Evolutionary conservation across 2,797 vertebrate species (phyloP), one percentile per base, ranked within the genome.

Genomic region (Chrysocyon brachyurus): DNA sequence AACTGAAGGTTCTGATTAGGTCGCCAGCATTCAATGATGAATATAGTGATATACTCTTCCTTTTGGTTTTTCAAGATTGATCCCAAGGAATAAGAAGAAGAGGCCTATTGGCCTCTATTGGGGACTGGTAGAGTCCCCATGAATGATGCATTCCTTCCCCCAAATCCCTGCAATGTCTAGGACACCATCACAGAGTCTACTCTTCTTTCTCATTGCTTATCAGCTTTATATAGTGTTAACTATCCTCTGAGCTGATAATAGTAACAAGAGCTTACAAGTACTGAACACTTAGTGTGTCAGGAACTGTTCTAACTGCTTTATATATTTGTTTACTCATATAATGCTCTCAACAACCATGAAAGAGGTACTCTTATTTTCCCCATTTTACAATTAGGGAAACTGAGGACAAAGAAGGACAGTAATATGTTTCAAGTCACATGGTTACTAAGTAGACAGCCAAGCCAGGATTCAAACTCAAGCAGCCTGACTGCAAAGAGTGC

Each of bases 1-100:
- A 91, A 87, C 73, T 56, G 24, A 88, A 77, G 75, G 73, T 97
- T 96, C 52, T 24, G 22, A 75, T 93, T 81, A 83, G 66, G 82
- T 96, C n/a, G 57, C 75, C 64, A 90, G 22, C 15, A 28, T 77
- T 64, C 49, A 83, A 49, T 46, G 40, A 46, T 46, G 8, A 22
- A 56, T 33, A 61, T 3, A 78, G 36, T 1, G 4, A 92, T 61
- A 57, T 0, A 68, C 2, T 77, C 56, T 22, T 79, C 9, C 33
- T 90, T 52, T 75, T 54, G 49, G 12, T 59, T 86, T 97, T 93
- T 66, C 19, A 87, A 93, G 36, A 87, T 46, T 46, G 31, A 87
- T 26, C 57, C 36, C 78, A 96, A n/a, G 24, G 5, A 56, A 84
- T 2, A 66, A 7, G 36, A 77, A 59, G 36, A 4, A 57, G 11